Conservation (phyloP, 2,797 vertebrate genomes). For the Fistularia tabacaria region DNA sequence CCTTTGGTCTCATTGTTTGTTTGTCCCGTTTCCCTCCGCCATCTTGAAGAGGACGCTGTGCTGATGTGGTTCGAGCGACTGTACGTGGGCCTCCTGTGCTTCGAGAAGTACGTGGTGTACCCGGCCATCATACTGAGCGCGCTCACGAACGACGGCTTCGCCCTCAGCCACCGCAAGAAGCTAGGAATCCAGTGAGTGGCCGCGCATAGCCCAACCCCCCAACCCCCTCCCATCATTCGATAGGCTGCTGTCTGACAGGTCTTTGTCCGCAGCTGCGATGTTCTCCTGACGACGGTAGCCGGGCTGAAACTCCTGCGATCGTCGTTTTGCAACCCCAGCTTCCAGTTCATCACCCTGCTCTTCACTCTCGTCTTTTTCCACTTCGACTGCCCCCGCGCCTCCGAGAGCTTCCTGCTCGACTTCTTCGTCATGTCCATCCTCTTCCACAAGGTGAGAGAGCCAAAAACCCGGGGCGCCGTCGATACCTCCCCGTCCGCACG, state of each 20-base stretch:
- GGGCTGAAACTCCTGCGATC: conserved; percentile 95
- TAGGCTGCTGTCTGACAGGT: no score
- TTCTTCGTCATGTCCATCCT: conserved; percentile 95
- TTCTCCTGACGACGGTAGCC: conserved; percentile 88
- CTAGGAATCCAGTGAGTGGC: conserved; percentile 92
- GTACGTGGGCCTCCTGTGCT: conserved; percentile 91
- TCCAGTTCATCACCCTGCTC: conserved; percentile 88
- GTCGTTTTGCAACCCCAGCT: conserved; percentile 91
- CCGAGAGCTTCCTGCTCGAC: conserved; percentile 93
- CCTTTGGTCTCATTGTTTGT: background rate
- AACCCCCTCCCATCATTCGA: no score
- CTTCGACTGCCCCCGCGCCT: conserved; percentile 87
- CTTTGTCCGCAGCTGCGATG: conserved; percentile 82
- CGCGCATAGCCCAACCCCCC: no score
- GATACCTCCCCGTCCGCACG: background rate
- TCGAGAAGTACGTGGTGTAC: conserved; percentile 96
- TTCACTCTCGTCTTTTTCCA: conserved; percentile 93
- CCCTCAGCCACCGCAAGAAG: conserved; percentile 89
- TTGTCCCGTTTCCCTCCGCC: no score
- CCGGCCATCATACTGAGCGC: conserved; percentile 93
- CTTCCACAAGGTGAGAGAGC: conserved; percentile 87
- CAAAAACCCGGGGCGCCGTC: no score
- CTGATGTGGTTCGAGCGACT: conserved; percentile 99
- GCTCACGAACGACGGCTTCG: conserved; percentile 90
- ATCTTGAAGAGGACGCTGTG: conserved; percentile 83